A percentile compares a stretch with the other conserved stretches of the same genome.
These are phyloP conservation scores for Leptodactylus fallax DNA, from an alignment of 2,797 vertebrate species.

Conservation along the genomic window DNA sequence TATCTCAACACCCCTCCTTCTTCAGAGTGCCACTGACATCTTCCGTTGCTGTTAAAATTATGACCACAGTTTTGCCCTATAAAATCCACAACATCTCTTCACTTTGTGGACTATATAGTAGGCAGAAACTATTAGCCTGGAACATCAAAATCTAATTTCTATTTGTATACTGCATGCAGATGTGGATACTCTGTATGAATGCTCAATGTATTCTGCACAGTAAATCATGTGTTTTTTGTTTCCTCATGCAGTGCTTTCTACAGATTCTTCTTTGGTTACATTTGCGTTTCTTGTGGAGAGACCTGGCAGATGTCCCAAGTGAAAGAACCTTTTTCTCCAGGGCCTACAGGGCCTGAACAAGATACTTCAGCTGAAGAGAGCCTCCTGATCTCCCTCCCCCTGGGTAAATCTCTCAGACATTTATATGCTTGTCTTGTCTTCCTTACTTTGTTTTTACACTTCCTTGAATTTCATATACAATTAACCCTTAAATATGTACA, in stretches of 20 bases:
- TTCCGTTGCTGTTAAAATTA: too few species aligned
- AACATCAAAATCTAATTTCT: too few species aligned
- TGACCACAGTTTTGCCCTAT: too few species aligned
- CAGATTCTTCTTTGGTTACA: slow-evolving; percentile 67
- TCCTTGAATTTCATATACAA: slow-evolving; percentile 9
- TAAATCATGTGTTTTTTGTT: slow-evolving; percentile 66
- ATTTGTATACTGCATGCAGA: neutral
- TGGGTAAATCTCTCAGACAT: slow-evolving; percentile 74
- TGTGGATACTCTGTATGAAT: neutral
- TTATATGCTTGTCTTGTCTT: slow-evolving; percentile 32
- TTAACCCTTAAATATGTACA: neutral
- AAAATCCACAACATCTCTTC: too few species aligned
- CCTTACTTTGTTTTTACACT: neutral
- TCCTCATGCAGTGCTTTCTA: slow-evolving; percentile 69
- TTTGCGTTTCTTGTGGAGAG: slow-evolving; percentile 62
- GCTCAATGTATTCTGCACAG: slow-evolving; percentile 14
- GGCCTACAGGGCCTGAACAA: slow-evolving; percentile 83
- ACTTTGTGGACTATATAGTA: too few species aligned
- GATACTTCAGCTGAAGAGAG: slow-evolving; percentile 75
- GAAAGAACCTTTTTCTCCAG: slow-evolving; percentile 81
- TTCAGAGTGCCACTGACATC: too few species aligned
- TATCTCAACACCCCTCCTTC: too few species aligned
- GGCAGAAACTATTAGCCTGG: too few species aligned
- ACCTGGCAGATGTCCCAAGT: slow-evolving; percentile 93
- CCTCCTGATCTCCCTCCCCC: slow-evolving; percentile 70